phyloP scores from a whole-genome alignment of 35 echinoderm and acorn worm genomes.

The Strongylocentrotus purpuratus region DNA sequence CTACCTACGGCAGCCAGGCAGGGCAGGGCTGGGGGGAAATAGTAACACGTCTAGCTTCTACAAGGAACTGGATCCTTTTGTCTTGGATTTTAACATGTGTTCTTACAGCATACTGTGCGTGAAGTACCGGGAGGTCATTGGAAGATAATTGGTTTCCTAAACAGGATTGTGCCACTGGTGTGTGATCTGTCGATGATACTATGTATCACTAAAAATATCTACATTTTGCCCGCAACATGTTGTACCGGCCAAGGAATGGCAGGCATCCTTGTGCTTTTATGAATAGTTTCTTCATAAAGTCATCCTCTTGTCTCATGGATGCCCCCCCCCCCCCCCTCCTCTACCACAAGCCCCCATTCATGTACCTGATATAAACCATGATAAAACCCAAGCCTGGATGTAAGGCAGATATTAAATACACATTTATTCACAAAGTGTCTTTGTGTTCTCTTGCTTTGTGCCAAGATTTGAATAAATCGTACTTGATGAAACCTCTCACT shows the following conservation, averaged over 20 bases:
- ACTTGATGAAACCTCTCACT: too few relatives aligned
- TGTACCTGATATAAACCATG: background rate
- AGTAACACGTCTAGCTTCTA: background rate
- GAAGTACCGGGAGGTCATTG: background rate
- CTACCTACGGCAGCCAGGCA: background rate
- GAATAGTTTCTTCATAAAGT: background rate
- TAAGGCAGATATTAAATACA: background rate
- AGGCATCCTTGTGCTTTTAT: background rate
- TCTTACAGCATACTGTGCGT: background rate
- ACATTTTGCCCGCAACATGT: background rate
- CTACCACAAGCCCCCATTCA: background rate
- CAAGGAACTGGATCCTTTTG: background rate
- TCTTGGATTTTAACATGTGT: background rate
- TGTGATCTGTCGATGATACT: background rate
- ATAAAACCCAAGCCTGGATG: background rate
- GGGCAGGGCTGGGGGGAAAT: background rate
- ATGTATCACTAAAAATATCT: background rate
- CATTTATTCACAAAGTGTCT: too few relatives aligned
- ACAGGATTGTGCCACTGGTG: background rate
- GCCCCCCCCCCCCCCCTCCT: background rate
- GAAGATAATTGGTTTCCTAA: constrained; percentile 4
- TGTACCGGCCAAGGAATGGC: background rate
- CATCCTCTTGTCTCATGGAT: background rate
- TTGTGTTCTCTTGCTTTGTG: too few relatives aligned
- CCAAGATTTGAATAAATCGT: too few relatives aligned